phyloP scores from a whole-genome alignment of 2,797 vertebrate species.

The Catostomus latipinnis region DNA sequence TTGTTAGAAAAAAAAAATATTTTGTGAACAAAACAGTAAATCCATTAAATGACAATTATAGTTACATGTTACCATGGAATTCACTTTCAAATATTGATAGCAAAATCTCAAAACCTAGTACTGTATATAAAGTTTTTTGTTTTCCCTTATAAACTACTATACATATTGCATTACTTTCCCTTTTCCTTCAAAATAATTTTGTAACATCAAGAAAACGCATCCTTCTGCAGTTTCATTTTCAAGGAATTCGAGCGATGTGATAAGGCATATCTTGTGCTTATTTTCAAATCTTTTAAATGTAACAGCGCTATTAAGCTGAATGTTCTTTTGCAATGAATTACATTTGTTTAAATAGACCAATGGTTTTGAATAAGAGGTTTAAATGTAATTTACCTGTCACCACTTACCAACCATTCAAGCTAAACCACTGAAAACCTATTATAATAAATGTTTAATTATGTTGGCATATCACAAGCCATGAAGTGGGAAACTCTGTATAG shows the following conservation, averaged over 20 bases:
- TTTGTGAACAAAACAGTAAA: neutral
- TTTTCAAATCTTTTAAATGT: neutral
- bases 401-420: neutral
- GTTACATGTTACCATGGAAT: neutral
- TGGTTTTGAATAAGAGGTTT: neutral
- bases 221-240: neutral
- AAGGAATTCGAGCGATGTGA: neutral
- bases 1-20: neutral
- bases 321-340: neutral
- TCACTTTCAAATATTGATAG: neutral
- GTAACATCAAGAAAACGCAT: slow-evolving; percentile 2
- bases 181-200: neutral
- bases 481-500: neutral
- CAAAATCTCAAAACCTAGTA: neutral
- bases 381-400: neutral
- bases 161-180: neutral
- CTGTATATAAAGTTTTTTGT: no score
- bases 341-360: neutral
- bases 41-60: neutral
- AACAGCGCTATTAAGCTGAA: neutral
- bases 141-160: neutral
- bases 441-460: neutral
- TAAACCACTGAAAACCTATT: neutral
- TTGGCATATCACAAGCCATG: neutral
- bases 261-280: neutral